A percentile compares a stretch with the other conserved stretches of the same genome.
Evolutionary conservation across 2,888 invertebrate species (phyloP).

Genomic region (Deilephila porcellus): DNA sequence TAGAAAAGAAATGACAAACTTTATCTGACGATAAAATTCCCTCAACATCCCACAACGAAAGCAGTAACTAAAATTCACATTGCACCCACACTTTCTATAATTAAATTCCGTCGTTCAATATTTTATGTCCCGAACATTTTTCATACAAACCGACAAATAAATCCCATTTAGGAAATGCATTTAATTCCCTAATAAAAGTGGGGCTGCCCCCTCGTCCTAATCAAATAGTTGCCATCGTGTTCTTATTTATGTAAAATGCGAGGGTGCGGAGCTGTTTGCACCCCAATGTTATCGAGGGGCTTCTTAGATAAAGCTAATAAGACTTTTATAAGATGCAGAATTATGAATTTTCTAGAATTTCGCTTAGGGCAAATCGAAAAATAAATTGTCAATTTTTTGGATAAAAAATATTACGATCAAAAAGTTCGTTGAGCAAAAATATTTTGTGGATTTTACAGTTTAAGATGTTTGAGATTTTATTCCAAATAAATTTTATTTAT

Average conservation of each 20-base stretch:
- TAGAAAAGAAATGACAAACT: too few relatives aligned
- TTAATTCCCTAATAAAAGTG: conserved; percentile 62
- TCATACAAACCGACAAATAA: conserved; percentile 59
- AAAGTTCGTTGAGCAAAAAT: too few relatives aligned
- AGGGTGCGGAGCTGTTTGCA: conserved; percentile 54
- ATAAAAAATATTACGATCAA: background rate
- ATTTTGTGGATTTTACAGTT: too few relatives aligned
- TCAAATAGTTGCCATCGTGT: conserved; percentile 79
- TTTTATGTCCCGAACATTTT: conserved; percentile 23
- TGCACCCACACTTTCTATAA: background rate
- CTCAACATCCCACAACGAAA: background rate
- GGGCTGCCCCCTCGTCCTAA: conserved; percentile 61
- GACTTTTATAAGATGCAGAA: conserved; percentile 69
- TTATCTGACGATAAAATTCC: too few relatives aligned
- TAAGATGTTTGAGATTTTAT: too few relatives aligned
- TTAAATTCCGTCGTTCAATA: conserved; percentile 4
- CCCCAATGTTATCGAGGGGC: conserved; percentile 59
- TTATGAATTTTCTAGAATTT: conserved; percentile 20
- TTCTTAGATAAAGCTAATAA: conserved; percentile 72
- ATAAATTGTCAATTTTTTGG: background rate
- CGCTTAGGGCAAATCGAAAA: background rate
- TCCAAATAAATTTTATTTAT: too few relatives aligned
- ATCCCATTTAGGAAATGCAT: conserved; percentile 72
- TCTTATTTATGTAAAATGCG: conserved; percentile 61
- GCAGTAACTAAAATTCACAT: background rate